Conservation (phyloP, 64 coral and sea anemone genomes). For the Catalaphyllia jardinei region DNA sequence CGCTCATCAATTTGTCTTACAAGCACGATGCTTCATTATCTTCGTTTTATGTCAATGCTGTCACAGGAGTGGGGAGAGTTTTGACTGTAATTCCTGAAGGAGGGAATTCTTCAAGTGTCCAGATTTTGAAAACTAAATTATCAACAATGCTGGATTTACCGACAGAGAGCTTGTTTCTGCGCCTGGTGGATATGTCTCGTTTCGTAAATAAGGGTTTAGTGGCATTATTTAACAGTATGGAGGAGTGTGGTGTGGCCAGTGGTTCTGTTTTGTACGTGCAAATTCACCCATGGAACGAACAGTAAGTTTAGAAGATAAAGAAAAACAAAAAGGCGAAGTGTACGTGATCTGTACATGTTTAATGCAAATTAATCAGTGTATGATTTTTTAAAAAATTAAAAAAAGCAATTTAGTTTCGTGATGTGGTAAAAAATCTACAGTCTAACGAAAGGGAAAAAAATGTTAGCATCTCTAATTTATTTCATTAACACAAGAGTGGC, state of each 20-base stretch:
- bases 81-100: neutral
- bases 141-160: neutral
- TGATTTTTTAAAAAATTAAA: too few species aligned
- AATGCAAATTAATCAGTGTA: too few species aligned
- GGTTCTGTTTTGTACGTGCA: slow-evolving; percentile 35
- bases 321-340: neutral
- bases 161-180: slow-evolving; percentile 1
- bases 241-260: neutral
- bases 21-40: neutral
- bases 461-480: too few species aligned
- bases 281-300: slow-evolving; percentile 4
- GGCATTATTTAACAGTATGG: neutral
- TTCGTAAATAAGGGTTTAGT: neutral
- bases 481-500: too few species aligned
- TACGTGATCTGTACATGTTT: neutral
- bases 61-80: slow-evolving; percentile 18
- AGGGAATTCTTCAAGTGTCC: neutral
- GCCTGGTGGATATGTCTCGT: neutral
- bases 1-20: neutral
- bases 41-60: slow-evolving; percentile 19
- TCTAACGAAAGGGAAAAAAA: too few species aligned
- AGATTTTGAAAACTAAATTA: neutral
- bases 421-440: too few species aligned
- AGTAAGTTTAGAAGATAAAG: neutral
- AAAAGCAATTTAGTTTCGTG: too few species aligned